A percentile compares a stretch with the other conserved stretches of the same genome.
phyloP scores from a whole-genome alignment of 2,113 vertebrate genomes.

The Urocolius indicus region DNA sequence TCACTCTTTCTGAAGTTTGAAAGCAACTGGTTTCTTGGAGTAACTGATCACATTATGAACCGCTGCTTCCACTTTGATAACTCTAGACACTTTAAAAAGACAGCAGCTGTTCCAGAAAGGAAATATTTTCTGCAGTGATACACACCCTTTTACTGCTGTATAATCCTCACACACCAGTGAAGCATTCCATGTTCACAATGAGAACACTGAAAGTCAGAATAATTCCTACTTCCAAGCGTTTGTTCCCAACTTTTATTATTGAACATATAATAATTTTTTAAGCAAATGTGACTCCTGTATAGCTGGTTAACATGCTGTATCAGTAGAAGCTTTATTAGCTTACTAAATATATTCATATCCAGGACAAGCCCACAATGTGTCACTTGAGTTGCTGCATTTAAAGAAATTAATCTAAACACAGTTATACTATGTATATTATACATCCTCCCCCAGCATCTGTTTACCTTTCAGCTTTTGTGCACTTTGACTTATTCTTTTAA shows the following conservation, averaged over 20 bases:
- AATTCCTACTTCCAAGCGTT: neutral
- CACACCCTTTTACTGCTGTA: neutral
- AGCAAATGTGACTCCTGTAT: neutral
- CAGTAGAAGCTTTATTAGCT: neutral
- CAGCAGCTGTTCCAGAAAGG: neutral
- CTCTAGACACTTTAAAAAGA: neutral
- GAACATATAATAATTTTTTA: neutral
- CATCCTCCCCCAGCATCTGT: neutral
- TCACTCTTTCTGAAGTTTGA: neutral
- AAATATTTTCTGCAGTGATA: neutral
- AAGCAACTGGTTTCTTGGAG: neutral
- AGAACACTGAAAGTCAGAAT: neutral
- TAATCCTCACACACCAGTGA: neutral
- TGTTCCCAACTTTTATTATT: neutral
- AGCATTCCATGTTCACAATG: neutral
- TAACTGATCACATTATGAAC: neutral
- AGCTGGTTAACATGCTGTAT: neutral
- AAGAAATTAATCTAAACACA: neutral
- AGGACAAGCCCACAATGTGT: neutral
- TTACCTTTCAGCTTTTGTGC: neutral
- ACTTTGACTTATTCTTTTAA: neutral
- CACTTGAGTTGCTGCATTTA: neutral
- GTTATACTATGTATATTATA: neutral
- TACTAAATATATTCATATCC: neutral
- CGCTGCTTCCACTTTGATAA: neutral